Evolutionary conservation across 1,140 invertebrate genomes (phyloP), one percentile per base, ranked within the genome.

Genomic region (Drosophila santomea): DNA sequence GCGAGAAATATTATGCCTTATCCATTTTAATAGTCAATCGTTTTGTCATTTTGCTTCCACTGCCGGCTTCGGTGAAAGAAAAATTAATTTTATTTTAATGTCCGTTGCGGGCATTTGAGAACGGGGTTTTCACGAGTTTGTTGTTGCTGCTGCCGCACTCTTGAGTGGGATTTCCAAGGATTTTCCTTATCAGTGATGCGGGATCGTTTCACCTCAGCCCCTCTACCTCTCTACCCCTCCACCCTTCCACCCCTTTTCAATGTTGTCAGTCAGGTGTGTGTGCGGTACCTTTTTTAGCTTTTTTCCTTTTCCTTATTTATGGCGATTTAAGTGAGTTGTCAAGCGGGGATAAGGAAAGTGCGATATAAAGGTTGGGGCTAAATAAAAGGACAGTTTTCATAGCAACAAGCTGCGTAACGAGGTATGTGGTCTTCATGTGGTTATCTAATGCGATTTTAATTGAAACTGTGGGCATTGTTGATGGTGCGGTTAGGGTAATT

Each of bases 61-160:
- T 45, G 63, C 52, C 60, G 57, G 63, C 66, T 58, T 25, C 54
- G 43, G 57, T 54, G 41, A 39, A 39, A 25, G 56, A 56, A 64
- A 75, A 76, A 88, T 88, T 88, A 88, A 88, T 89, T 88, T 88
- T 84, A 88, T 84, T 89, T 88, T 88, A 88, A 88, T 88, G 84
- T 73, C 51, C 76, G 76, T 77, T 77, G 83, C 66, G 74, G 67
- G 76, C 38, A 81, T 75, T 60, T 82, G 56, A 32, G 39, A 58
- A 69, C 60, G 75, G 82, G 82, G 78, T 71, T 88, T 79, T 66
- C 6, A 20, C 38, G 23, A 15, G 39, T 7, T 15, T 56, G 25
- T 10, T 41, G 23, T 17, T 55, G 44, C 20, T 23, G 44, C 10
- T 66, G 58, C 39, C 45, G 44, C 71, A 62, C 44, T 57, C 54